Evolutionary conservation across 92 coral and sea anemone species (phyloP).

Genomic region (Scolanthus callimorphus): DNA sequence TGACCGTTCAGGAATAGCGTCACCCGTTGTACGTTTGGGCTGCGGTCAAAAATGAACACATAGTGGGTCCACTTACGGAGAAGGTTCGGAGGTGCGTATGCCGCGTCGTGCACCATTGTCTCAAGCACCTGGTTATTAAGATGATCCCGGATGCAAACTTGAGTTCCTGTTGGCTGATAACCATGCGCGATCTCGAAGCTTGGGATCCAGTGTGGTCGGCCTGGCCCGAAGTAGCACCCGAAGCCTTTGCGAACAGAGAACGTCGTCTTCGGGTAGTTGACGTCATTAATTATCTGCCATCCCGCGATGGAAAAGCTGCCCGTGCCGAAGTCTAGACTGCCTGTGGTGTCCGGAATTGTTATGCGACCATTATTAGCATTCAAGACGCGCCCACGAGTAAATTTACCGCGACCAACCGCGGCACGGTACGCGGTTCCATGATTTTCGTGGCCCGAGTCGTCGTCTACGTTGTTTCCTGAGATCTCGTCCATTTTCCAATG

Average conservation of each 20-base stretch:
- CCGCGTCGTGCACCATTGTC: constrained; percentile 35
- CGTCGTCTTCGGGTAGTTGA: constrained; percentile 56
- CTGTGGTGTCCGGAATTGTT: constrained; percentile 25
- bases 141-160: constrained; percentile 65
- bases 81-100: constrained; percentile 28
- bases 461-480: constrained; percentile 60
- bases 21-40: constrained; percentile 19
- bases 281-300: constrained; percentile 62
- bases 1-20: constrained; percentile 58
- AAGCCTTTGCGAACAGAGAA: constrained; percentile 63
- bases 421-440: constrained; percentile 54
- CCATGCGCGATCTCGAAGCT: constrained; percentile 72
- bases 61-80: constrained; percentile 60
- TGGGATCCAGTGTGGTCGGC: constrained; percentile 29
- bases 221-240: constrained; percentile 53
- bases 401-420: constrained; percentile 49
- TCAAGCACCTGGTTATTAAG: constrained; percentile 19
- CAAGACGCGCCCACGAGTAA: constrained; percentile 69
- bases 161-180: constrained; percentile 35
- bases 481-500: constrained; percentile 85
- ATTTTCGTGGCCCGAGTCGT: constrained; percentile 69
- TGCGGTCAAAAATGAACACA: constrained; percentile 53
- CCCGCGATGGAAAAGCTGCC: constrained; percentile 61
- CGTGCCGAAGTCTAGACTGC: constrained; percentile 38
- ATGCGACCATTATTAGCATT: constrained; percentile 37